A percentile compares a stretch with the other conserved stretches of the same genome.
These are phyloP conservation scores for Manduca sexta DNA, from an alignment of 1,140 invertebrate genomes.

Conservation along the genomic window DNA sequence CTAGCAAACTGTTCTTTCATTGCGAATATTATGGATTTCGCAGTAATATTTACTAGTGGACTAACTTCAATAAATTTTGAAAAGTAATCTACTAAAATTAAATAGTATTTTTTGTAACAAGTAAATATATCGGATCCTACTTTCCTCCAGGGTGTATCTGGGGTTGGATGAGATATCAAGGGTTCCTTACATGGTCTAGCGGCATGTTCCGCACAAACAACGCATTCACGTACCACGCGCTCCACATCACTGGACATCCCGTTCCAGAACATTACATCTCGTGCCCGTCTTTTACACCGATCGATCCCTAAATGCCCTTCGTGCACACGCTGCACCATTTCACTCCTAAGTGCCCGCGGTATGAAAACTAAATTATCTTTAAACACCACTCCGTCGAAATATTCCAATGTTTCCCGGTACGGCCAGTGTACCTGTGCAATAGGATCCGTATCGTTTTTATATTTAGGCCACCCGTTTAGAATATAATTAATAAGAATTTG, in stretches of 20 bases:
- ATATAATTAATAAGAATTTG: too few species aligned
- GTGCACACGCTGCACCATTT: slow-evolving; percentile 40
- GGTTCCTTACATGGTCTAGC: slow-evolving; percentile 19
- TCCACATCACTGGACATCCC: slow-evolving; percentile 34
- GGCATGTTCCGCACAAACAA: neutral
- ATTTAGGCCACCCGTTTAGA: neutral
- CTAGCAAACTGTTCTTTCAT: slow-evolving; percentile 39
- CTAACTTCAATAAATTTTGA: slow-evolving; percentile 24
- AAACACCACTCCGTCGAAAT: slow-evolving; percentile 16
- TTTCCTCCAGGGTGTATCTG: slow-evolving; percentile 28
- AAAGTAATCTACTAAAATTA: slow-evolving; percentile 20
- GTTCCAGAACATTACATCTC: slow-evolving; percentile 41
- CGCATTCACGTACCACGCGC: slow-evolving; percentile 16
- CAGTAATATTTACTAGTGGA: slow-evolving; percentile 8
- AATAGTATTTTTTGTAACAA: slow-evolving; percentile 12
- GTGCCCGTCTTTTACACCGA: slow-evolving; percentile 32
- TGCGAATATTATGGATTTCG: slow-evolving; percentile 3
- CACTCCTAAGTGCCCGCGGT: slow-evolving; percentile 23
- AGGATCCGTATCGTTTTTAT: neutral
- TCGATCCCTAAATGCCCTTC: slow-evolving; percentile 26
- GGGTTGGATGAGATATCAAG: slow-evolving; percentile 22
- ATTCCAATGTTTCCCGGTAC: slow-evolving; percentile 16
- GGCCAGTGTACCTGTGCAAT: neutral
- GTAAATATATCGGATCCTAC: slow-evolving; percentile 33
- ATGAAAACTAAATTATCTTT: slow-evolving; percentile 32